Evolutionary conservation across 2,888 invertebrate species (phyloP).

Genomic region (Stenichneumon culpator): DNA sequence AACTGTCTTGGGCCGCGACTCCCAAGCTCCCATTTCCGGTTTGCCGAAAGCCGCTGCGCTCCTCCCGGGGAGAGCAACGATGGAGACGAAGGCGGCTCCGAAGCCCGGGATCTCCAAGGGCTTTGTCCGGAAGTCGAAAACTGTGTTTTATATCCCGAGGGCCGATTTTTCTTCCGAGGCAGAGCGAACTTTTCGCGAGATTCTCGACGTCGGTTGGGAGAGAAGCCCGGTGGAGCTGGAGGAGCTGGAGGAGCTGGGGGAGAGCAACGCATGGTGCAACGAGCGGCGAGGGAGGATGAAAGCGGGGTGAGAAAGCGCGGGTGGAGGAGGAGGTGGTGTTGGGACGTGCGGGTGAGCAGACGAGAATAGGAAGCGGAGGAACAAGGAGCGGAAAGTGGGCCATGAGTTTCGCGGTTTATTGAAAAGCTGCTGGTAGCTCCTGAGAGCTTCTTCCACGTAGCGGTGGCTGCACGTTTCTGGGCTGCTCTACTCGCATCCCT

Average conservation of each 20-base stretch:
- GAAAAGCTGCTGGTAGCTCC: constrained; percentile 77
- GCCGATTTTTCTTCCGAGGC: constrained; percentile 68
- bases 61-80: background rate
- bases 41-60: constrained; percentile 6
- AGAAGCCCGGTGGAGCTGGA: no score
- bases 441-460: constrained; percentile 70
- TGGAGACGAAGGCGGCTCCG: constrained; percentile 17
- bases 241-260: background rate
- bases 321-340: background rate
- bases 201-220: constrained; percentile 44
- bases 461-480: constrained; percentile 50
- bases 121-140: constrained; percentile 78
- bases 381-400: constrained; percentile 73
- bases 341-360: constrained; percentile 48
- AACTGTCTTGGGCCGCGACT: constrained; percentile 66
- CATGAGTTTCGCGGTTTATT: constrained; percentile 81
- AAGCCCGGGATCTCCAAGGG: constrained; percentile 25
- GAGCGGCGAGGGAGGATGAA: constrained; percentile 47
- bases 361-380: constrained; percentile 64
- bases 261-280: constrained; percentile 21
- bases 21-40: constrained; percentile 44
- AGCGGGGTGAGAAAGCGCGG: constrained; percentile 35
- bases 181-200: constrained; percentile 70
- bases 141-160: constrained; percentile 76
- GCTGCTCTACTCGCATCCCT: constrained; percentile 62